Conservation (phyloP, 2,113 vertebrate species). For the Thinocorus orbignyianus region DNA sequence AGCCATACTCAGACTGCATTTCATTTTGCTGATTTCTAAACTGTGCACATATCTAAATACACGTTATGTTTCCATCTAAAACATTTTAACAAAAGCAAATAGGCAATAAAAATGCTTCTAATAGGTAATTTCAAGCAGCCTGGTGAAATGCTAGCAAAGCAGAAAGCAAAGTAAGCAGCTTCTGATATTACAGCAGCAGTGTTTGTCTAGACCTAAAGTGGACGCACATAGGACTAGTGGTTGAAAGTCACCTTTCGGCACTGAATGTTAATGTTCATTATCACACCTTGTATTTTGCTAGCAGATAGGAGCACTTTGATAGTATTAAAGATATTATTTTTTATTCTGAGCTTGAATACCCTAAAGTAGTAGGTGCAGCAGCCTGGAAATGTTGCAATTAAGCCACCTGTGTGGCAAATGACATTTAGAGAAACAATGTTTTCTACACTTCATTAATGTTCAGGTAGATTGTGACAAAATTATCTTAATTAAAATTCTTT, state of each 20-base stretch:
- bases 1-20: not conserved
- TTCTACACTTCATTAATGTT: not conserved
- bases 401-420: not conserved
- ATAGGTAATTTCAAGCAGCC: not conserved
- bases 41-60: not conserved
- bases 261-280: not conserved
- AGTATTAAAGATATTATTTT: not conserved
- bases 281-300: not conserved
- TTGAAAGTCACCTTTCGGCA: not conserved
- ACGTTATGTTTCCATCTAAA: not conserved
- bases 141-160: not conserved
- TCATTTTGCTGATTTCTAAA: not conserved
- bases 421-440: not conserved
- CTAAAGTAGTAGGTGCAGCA: not conserved
- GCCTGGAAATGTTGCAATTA: not conserved
- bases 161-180: not conserved
- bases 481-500: not conserved
- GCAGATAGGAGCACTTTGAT: not conserved
- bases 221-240: fast-evolving
- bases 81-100: not conserved
- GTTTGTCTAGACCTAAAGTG: not conserved
- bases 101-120: not conserved
- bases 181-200: not conserved
- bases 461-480: not conserved
- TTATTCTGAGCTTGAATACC: not conserved